Percentiles rank a stretch among this genome's conserved stretches.
phyloP scores from a whole-genome alignment of 2,797 vertebrate species.

The Limosa lapponica region DNA sequence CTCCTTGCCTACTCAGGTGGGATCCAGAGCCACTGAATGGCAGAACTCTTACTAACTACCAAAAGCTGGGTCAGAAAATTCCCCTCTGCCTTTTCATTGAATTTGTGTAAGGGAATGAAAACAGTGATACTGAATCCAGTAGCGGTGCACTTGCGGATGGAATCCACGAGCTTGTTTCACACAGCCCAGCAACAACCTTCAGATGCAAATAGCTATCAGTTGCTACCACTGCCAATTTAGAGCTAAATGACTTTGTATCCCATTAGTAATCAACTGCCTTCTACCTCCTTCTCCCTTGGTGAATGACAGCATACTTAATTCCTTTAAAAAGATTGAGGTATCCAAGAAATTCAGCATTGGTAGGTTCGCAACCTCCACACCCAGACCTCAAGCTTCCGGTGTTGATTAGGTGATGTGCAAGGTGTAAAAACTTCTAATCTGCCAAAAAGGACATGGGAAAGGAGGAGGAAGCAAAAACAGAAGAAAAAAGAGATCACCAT shows the following conservation, averaged over 20 bases:
- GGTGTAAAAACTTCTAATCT: neutral
- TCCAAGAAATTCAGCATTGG: neutral
- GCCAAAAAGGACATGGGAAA: neutral
- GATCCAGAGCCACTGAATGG: neutral
- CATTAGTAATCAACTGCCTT: neutral
- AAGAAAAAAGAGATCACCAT: neutral
- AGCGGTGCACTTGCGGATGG: neutral
- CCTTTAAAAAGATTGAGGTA: neutral
- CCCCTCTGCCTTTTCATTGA: neutral
- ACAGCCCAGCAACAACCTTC: neutral
- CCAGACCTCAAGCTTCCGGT: neutral
- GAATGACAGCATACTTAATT: neutral
- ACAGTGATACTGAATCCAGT: neutral
- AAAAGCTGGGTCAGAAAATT: neutral
- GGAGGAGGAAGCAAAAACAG: neutral
- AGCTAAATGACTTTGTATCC: neutral
- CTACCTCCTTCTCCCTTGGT: neutral
- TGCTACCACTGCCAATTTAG: neutral
- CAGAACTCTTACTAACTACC: neutral
- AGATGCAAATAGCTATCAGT: neutral
- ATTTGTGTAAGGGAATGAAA: neutral
- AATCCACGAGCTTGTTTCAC: neutral
- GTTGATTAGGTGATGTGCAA: neutral
- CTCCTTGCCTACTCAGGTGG: neutral
- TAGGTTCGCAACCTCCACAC: neutral